Base-by-base conservation (phyloP, 2,888 invertebrate species). In the Balanococcus diminutus region DNA sequence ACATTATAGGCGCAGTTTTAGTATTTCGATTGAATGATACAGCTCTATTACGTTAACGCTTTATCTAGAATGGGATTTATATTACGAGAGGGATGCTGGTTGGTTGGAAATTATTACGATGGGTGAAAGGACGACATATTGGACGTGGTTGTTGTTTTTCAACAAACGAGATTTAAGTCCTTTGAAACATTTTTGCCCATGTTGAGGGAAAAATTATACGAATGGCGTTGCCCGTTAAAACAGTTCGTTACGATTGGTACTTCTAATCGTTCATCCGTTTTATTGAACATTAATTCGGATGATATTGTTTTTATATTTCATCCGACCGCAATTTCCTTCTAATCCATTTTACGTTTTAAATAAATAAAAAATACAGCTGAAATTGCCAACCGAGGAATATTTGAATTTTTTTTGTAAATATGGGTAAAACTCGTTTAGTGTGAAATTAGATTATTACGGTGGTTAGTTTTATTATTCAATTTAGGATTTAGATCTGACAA, bases 381-480 rank as follows among this genome's bases (percentile, higher is more conserved):
- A 56, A 56, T 56, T 36, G 19, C 75, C 5, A 79, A 79, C 36
- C 67, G 67, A 67, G 28, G 32, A 79, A 79, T 79, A 79, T 79
- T 79, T 36, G 36, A 79, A 79, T 79, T 79, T 79, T 79, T 79
- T 67, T 31, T 19, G 36, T 36, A 36, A 79, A 79, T 79, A 79
- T 79, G 36, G 75, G 75, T 79, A 79, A 79, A 79, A 79, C 9
- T 79, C 36, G 36, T 79, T 9, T 36, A 19, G 75, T 36, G 75
- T 79, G 36, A 79, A 79, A 79, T 79, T 79, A 79, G 75, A 79
- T 79, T 79, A 79, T 79, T 79, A 32, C 75, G 75, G 75, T 22
- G 75, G 75, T 79, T 79, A 36, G 75, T 79, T 79, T 79, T 79
- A 79, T 79, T 36, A 79, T 79, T 79, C 75, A 79, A 79, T 79